Conservation (phyloP, 2,797 vertebrate genomes). For the Artibeus jamaicensis region DNA sequence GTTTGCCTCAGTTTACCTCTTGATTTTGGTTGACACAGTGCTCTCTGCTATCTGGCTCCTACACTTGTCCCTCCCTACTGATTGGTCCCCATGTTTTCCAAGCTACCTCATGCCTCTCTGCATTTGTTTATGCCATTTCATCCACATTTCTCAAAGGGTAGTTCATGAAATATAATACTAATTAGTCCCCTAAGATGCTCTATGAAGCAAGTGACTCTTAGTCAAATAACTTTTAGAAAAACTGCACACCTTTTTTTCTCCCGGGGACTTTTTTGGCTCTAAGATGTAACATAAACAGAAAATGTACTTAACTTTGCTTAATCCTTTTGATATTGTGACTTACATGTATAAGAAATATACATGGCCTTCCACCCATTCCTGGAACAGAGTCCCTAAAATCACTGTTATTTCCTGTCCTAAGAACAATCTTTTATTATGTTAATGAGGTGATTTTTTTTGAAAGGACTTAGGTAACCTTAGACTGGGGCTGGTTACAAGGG, state of each 20-base stretch:
- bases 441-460: background rate
- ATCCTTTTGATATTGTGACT: background rate
- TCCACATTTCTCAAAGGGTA: background rate
- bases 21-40: background rate
- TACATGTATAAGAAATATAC: background rate
- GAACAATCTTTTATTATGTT: background rate
- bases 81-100: background rate
- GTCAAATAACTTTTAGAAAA: background rate
- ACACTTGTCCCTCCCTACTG: background rate
- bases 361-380: background rate
- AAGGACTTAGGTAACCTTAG: background rate
- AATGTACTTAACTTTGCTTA: background rate
- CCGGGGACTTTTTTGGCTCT: background rate
- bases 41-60: background rate
- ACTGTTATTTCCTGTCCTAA: background rate
- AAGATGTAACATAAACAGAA: background rate
- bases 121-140: background rate
- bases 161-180: conserved; percentile 21
- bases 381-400: background rate
- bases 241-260: background rate
- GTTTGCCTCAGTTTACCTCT: background rate
- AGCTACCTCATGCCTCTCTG: background rate
- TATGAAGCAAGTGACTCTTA: background rate
- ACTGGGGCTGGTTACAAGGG: background rate
- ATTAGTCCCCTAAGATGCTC: background rate